phyloP scores from a whole-genome alignment of 2,113 vertebrate genomes.

The Perca fluviatilis region DNA sequence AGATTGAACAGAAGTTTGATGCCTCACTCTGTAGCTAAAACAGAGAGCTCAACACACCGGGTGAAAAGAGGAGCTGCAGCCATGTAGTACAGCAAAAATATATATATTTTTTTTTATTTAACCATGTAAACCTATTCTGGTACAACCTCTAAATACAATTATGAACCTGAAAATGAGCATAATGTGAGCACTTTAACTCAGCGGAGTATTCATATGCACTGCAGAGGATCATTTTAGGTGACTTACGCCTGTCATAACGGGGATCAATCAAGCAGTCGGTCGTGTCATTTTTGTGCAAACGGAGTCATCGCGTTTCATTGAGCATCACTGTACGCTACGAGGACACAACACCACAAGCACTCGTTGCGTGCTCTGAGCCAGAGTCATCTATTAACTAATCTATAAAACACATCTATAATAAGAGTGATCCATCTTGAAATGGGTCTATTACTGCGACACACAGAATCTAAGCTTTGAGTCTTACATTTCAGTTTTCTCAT shows the following conservation, averaged over 20 bases:
- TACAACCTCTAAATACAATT: too few species aligned
- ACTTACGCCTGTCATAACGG: slow-evolving; percentile 48
- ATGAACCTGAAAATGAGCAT: too few species aligned
- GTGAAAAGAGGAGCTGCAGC: too few species aligned
- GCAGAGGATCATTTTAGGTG: slow-evolving; percentile 23
- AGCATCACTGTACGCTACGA: slow-evolving; percentile 19
- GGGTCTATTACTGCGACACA: neutral
- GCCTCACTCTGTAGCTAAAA: too few species aligned
- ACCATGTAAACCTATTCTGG: too few species aligned
- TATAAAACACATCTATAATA: neutral
- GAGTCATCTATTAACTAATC: neutral
- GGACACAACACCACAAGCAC: slow-evolving; percentile 3
- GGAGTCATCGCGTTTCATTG: slow-evolving; percentile 49
- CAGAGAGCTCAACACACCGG: too few species aligned
- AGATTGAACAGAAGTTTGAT: too few species aligned
- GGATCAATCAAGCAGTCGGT: slow-evolving; percentile 47
- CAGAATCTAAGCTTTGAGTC: neutral
- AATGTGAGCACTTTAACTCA: neutral
- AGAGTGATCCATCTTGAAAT: neutral
- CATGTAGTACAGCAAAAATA: too few species aligned
- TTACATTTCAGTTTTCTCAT: neutral
- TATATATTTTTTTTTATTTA: too few species aligned
- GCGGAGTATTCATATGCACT: neutral
- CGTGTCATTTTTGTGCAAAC: slow-evolving; percentile 45
- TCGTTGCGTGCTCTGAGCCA: neutral